phyloP scores from a whole-genome alignment of 1,140 invertebrate genomes.

The Heliconius congener region DNA sequence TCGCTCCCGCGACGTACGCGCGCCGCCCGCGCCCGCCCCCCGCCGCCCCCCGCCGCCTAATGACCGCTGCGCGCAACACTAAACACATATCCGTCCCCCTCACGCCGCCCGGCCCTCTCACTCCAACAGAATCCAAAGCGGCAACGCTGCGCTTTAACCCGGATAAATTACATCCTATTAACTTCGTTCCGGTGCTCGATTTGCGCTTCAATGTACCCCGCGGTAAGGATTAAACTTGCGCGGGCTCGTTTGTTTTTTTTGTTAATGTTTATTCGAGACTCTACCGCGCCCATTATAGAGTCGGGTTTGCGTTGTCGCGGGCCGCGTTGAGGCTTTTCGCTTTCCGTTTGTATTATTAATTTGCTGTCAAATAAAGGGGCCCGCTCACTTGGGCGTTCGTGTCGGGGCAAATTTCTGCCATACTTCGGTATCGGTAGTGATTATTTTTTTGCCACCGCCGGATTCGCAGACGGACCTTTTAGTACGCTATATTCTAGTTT shows the following conservation, averaged over 20 bases:
- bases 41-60: constrained; percentile 59
- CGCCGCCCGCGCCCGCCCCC: constrained; percentile 51
- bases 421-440: constrained; percentile 77
- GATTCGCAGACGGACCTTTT: constrained; percentile 75
- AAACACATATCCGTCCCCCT: constrained; percentile 67
- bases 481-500: constrained; percentile 43
- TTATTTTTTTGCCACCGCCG: constrained; percentile 73
- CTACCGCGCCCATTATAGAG: constrained; percentile 66
- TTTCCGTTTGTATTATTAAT: constrained; percentile 73
- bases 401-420: constrained; percentile 79
- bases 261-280: constrained; percentile 65
- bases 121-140: constrained; percentile 64
- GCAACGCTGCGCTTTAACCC: constrained; percentile 73
- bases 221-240: constrained; percentile 76
- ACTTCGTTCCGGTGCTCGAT: constrained; percentile 71
- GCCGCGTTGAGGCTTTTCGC: constrained; percentile 64
- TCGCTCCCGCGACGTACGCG: constrained; percentile 61
- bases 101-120: constrained; percentile 50
- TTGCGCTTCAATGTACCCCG: constrained; percentile 71
- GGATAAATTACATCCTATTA: constrained; percentile 81
- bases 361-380: constrained; percentile 81
- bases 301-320: constrained; percentile 57
- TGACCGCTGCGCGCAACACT: constrained; percentile 61
- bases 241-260: constrained; percentile 53
- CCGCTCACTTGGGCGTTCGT: constrained; percentile 77